These are phyloP conservation scores for Ochropleura plecta DNA, from an alignment of 2,888 invertebrate genomes.

Conservation along the genomic window DNA sequence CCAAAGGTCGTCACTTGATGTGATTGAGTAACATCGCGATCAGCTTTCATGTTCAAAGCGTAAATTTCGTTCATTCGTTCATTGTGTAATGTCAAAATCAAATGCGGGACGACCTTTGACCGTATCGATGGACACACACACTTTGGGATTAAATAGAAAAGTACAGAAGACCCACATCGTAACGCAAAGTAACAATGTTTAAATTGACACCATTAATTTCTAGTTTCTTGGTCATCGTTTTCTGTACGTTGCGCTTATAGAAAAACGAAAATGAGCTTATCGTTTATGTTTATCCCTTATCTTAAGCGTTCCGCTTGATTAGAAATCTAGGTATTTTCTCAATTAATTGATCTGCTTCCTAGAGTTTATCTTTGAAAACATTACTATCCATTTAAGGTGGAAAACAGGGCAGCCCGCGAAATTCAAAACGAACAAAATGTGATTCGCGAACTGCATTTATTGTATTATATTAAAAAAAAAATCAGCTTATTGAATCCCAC, in stretches of 20 bases:
- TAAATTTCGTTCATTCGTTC: conserved; percentile 80
- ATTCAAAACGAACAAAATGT: too few relatives aligned
- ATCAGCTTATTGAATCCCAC: too few relatives aligned
- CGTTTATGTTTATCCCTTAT: too few relatives aligned
- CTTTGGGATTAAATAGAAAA: conserved; percentile 35
- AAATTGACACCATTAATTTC: not conserved
- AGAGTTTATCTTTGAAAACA: not conserved
- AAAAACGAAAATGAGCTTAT: not conserved
- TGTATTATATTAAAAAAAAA: too few relatives aligned
- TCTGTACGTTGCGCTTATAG: not conserved
- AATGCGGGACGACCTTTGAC: conserved; percentile 75
- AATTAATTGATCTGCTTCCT: not conserved
- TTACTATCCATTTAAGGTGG: not conserved
- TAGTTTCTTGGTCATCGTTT: not conserved
- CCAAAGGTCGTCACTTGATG: conserved; percentile 76
- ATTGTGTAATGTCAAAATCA: conserved; percentile 79
- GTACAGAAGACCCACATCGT: conserved; percentile 16
- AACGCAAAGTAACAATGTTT: not conserved
- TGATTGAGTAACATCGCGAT: conserved; percentile 79
- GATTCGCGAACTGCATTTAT: too few relatives aligned
- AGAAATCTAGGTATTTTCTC: not conserved
- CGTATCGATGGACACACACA: conserved; percentile 73
- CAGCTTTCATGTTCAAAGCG: conserved; percentile 77
- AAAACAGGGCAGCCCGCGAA: too few relatives aligned
- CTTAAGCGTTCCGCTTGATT: not conserved